A percentile compares a stretch with the other conserved stretches of the same genome.
Conservation (phyloP, 2,113 vertebrate genomes). For the Anhinga rufa region DNA sequence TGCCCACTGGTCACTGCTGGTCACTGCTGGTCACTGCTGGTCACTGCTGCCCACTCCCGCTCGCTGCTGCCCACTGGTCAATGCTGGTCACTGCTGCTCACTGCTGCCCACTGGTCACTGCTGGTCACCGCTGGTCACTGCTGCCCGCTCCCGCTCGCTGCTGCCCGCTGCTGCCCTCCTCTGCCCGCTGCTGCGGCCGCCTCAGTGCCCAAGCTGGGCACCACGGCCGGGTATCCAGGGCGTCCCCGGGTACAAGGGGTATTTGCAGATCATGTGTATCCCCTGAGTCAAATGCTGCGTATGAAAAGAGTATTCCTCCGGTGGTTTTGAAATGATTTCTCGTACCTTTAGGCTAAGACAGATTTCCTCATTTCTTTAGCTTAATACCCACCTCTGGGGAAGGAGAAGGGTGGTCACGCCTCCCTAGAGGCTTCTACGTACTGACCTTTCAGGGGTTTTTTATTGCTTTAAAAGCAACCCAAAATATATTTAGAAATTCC, state of each 20-base stretch:
- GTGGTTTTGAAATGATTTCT: not conserved
- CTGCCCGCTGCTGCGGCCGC: not conserved
- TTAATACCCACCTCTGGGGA: not conserved
- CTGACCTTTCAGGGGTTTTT: not conserved
- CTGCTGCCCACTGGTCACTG: too few relatives aligned
- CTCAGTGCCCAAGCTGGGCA: not conserved
- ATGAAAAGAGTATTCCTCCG: not conserved
- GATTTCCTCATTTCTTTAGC: not conserved
- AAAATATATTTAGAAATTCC: not conserved
- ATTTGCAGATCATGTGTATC: accelerated
- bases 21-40: too few relatives aligned
- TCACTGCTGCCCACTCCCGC: too few relatives aligned
- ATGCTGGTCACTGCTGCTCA: too few relatives aligned
- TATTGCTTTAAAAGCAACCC: not conserved
- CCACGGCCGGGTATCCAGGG: too few relatives aligned
- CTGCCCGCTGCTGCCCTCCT: accelerated
- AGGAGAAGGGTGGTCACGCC: not conserved
- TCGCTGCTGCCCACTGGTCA: too few relatives aligned
- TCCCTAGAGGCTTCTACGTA: not conserved
- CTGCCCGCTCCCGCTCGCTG: too few relatives aligned
- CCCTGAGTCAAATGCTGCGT: not conserved
- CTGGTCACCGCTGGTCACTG: too few relatives aligned
- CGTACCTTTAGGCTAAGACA: not conserved
- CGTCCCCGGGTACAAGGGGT: accelerated
- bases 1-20: too few relatives aligned